Conservation (phyloP, 2,888 invertebrate genomes). For the Germaria angustata region DNA sequence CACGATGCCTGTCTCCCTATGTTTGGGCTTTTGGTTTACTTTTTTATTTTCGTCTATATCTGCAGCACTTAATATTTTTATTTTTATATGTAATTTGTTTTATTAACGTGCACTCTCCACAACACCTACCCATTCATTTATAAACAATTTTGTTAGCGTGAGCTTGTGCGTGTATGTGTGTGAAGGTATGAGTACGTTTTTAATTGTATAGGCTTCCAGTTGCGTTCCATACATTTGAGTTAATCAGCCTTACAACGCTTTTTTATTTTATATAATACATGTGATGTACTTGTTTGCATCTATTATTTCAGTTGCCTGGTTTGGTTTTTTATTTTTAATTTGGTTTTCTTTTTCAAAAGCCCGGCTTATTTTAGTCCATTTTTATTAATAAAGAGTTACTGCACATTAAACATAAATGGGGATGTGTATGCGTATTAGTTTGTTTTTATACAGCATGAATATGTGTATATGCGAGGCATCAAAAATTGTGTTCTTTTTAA, state of each 20-base stretch:
- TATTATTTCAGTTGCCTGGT: constrained; percentile 53
- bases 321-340: neutral
- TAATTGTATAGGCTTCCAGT: constrained; percentile 33
- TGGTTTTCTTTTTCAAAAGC: neutral
- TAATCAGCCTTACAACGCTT: constrained; percentile 66
- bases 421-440: neutral
- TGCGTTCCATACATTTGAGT: constrained; percentile 61
- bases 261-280: constrained; percentile 37
- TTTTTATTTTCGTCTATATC: constrained; percentile 53
- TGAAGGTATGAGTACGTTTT: too few relatives aligned
- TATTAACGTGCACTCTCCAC: constrained; percentile 41
- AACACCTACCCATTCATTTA: neutral
- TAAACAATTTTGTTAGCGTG: constrained; percentile 44
- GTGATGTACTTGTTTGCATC: constrained; percentile 54
- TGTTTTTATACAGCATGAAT: neutral
- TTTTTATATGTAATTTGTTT: constrained; percentile 60
- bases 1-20: neutral
- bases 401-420: neutral
- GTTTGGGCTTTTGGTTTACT: constrained; percentile 15
- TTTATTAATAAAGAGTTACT: constrained; percentile 35
- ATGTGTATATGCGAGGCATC: constrained; percentile 23
- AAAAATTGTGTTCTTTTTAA: constrained; percentile 60
- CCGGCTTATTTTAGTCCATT: constrained; percentile 14
- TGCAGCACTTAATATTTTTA: constrained; percentile 48
- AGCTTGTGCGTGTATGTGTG: constrained; percentile 67